Conservation (phyloP, 1,140 invertebrate species). For the Zaprionus ornatus region DNA sequence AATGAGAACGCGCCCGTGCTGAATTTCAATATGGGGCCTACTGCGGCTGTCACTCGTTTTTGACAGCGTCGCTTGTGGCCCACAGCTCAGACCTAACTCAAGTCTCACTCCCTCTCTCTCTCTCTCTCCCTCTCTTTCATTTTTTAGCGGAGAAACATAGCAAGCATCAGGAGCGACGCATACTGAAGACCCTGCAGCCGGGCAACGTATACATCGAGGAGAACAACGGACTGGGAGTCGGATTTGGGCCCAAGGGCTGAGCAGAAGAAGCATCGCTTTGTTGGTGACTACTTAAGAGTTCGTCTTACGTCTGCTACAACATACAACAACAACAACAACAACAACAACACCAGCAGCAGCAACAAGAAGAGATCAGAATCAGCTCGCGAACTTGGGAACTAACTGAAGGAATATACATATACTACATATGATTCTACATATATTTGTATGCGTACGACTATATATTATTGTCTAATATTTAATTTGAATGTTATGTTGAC, state of each 20-base stretch:
- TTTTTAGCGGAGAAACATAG: slow-evolving; percentile 65
- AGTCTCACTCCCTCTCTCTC: background rate
- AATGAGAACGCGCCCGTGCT: slow-evolving; percentile 44
- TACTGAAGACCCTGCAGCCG: slow-evolving; percentile 73
- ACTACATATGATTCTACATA: background rate
- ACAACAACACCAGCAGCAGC: too few species aligned
- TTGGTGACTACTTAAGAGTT: slow-evolving; percentile 51
- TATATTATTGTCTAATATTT: slow-evolving; percentile 67
- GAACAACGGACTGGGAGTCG: slow-evolving; percentile 51
- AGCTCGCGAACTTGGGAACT: slow-evolving; percentile 10
- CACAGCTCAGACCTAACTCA: slow-evolving; percentile 23
- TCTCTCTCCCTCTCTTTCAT: background rate
- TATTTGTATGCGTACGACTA: slow-evolving; percentile 27
- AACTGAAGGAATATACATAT: slow-evolving; percentile 3
- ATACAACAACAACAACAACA: slow-evolving; percentile 6
- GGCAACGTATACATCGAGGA: slow-evolving; percentile 82
- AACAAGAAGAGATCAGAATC: slow-evolving; percentile 17
- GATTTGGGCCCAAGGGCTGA: slow-evolving; percentile 54
- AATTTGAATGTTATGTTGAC: slow-evolving; percentile 78
- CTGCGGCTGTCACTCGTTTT: slow-evolving; percentile 43
- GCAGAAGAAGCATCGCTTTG: background rate
- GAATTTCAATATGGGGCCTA: slow-evolving; percentile 44
- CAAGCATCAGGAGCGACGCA: slow-evolving; percentile 75
- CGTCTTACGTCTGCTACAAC: slow-evolving; percentile 9
- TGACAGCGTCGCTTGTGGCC: slow-evolving; percentile 57